These are phyloP conservation scores for Cyclargus thomasi DNA, from an alignment of 1,140 invertebrate genomes.

Conservation along the genomic window DNA sequence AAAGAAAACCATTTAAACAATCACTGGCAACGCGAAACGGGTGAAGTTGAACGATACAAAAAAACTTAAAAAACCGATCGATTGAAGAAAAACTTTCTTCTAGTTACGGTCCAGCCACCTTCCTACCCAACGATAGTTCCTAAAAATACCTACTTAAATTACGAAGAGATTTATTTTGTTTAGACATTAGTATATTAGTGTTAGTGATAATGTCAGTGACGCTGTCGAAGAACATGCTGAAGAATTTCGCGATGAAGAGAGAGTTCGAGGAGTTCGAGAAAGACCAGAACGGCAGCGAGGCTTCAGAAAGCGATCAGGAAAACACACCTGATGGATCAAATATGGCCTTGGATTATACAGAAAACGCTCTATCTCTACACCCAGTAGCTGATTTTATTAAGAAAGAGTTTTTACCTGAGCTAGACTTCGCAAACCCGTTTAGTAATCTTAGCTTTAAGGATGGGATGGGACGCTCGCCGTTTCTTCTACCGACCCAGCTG, in stretches of 20 bases:
- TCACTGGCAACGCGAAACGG: conserved; percentile 33
- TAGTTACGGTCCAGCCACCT: conserved; percentile 63
- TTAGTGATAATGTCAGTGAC: conserved; percentile 66
- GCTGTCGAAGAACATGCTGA: conserved; percentile 57
- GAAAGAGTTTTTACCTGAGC: conserved; percentile 70
- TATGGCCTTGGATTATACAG: conserved; percentile 59
- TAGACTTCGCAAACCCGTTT: conserved; percentile 66
- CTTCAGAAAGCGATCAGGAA: conserved; percentile 61
- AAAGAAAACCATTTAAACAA: conserved; percentile 14
- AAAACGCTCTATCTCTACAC: conserved; percentile 50
- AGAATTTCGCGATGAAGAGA: conserved; percentile 64
- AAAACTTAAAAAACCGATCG: conserved; percentile 20
- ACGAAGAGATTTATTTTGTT: conserved; percentile 67
- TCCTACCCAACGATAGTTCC: conserved; percentile 76
- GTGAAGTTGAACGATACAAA: conserved; percentile 38
- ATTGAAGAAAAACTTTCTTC: conserved; percentile 30
- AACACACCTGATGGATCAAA: conserved; percentile 52
- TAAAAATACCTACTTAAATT: conserved; percentile 74
- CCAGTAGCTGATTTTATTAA: conserved; percentile 73
- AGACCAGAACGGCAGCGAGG: conserved; percentile 52
- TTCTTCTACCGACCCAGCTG: conserved; percentile 83
- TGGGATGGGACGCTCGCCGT: conserved; percentile 66
- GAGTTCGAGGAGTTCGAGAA: conserved; percentile 64
- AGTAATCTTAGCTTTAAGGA: conserved; percentile 61
- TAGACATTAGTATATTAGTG: conserved; percentile 53